Evolutionary conservation across 2,113 vertebrate species (phyloP).

Genomic region (Pleuronectes platessa): DNA sequence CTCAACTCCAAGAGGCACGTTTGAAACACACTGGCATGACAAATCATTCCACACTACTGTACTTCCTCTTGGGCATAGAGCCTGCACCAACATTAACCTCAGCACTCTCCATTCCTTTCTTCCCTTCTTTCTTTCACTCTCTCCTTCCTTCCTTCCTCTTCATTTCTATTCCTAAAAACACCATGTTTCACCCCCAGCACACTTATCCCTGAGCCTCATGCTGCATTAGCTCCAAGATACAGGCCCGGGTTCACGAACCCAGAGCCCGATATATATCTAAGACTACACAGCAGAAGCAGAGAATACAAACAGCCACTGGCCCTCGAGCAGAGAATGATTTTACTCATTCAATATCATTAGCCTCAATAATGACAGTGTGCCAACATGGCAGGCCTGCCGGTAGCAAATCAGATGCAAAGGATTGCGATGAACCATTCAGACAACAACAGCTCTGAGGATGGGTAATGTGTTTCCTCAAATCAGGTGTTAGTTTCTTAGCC

Average conservation of each 20-base stretch:
- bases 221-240: slow-evolving; percentile 49
- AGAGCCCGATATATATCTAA: slow-evolving; percentile 29
- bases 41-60: slow-evolving; percentile 61
- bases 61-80: slow-evolving; percentile 60
- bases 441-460: slow-evolving; percentile 6
- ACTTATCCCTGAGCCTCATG: slow-evolving; percentile 25
- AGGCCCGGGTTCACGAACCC: slow-evolving; percentile 23
- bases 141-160: slow-evolving; percentile 24
- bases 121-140: slow-evolving; percentile 19
- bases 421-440: slow-evolving; percentile 40
- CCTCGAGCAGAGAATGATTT: slow-evolving; percentile 53
- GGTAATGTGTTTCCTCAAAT: slow-evolving; percentile 29
- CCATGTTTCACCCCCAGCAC: slow-evolving; percentile 27
- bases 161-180: slow-evolving; percentile 37
- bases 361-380: slow-evolving; percentile 70
- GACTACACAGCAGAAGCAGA: slow-evolving; percentile 29
- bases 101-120: slow-evolving; percentile 13
- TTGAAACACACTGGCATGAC: slow-evolving; percentile 67
- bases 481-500: background rate
- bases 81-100: slow-evolving; percentile 46
- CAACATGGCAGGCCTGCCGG: slow-evolving; percentile 49
- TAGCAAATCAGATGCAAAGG: slow-evolving; percentile 63
- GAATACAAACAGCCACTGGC: slow-evolving; percentile 65
- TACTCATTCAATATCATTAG: slow-evolving; percentile 74
- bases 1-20: slow-evolving; percentile 44